Evolutionary conservation across 2,797 vertebrate species (phyloP), one percentile per base, ranked within the genome.

Genomic region (Schizothorax lantsangensis): DNA sequence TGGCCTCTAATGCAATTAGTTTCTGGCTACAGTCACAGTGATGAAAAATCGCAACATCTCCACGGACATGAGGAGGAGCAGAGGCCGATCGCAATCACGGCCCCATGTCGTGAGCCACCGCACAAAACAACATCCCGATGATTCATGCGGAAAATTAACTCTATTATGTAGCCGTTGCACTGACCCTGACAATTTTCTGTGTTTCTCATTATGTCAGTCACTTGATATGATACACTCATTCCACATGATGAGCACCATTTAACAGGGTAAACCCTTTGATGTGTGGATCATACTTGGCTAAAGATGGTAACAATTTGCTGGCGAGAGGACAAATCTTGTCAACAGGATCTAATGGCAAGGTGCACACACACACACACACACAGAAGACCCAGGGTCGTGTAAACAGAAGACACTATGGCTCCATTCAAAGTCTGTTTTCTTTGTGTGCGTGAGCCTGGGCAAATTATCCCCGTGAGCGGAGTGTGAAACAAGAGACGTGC

Each of bases 381-480:
- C 33, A 87, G 7, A 21, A 38, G 19, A 64, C 57, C 68, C 74
- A 89, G 84, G 88, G 90, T 89, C 89, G 84, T 54, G 49, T 79
- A 91, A 89, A 89, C 88, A 89, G 36, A 88, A 47, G 80, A 75
- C 73, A 89, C 88, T 88, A 68, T 77, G 88, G 68, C 85, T 84
- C 88, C 69, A 89, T 87, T 90, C 86, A 91, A 43, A 43, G 54
- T 59, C 68, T 91, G 86, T 92, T 91, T 91, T 90, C 84, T 89
- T 89, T 93, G 89, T 71, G 64, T 64, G 69, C 12, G 86, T 88
- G 85, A 89, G 73, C 21, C 62, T 82, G 85, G 84, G 91, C 68
- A 83, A 93, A 93, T 93, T 91, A 91, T 89, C 89, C 91, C 6
- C 78, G 89, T 91, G 93, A 91, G 91, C 92, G 92, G 89, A 88